Evolutionary conservation across 1,140 invertebrate species (phyloP).

Genomic region (Drosophila orena): DNA sequence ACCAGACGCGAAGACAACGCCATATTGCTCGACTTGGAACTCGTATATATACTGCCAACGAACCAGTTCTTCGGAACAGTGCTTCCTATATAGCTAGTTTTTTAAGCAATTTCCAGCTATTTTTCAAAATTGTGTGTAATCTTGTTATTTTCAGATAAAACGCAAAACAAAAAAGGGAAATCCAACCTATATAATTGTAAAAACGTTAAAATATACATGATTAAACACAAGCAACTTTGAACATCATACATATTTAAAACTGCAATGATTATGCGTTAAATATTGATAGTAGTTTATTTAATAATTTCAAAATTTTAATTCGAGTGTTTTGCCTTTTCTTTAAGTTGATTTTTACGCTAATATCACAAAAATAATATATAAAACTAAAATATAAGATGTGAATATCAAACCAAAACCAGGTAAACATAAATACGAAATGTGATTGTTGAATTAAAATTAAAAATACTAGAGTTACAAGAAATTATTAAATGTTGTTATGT

Average conservation of each 20-base stretch:
- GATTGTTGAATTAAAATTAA: slow-evolving; percentile 44
- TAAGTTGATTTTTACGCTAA: slow-evolving; percentile 74
- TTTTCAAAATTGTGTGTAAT: no score
- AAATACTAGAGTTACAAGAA: slow-evolving; percentile 1
- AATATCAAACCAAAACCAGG: slow-evolving; percentile 75
- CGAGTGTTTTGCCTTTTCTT: slow-evolving; percentile 72
- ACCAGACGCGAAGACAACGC: slow-evolving; percentile 23
- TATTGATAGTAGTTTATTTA: slow-evolving; percentile 74
- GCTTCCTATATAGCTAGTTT: background rate
- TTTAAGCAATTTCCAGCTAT: background rate
- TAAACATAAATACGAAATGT: slow-evolving; percentile 40
- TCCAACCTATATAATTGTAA: no score
- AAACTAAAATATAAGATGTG: slow-evolving; percentile 59
- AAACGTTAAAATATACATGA: no score
- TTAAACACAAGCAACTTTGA: no score
- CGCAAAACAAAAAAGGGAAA: no score
- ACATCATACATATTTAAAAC: background rate
- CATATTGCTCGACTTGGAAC: slow-evolving; percentile 8
- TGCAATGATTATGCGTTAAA: slow-evolving; percentile 15
- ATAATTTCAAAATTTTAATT: slow-evolving; percentile 81
- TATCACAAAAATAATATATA: slow-evolving; percentile 84
- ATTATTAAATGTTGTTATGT: slow-evolving; percentile 1
- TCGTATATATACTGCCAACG: background rate
- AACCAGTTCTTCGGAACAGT: slow-evolving; percentile 2
- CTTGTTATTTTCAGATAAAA: no score